phyloP scores from a whole-genome alignment of 1,140 invertebrate genomes.

The Ridgeia piscesae region DNA sequence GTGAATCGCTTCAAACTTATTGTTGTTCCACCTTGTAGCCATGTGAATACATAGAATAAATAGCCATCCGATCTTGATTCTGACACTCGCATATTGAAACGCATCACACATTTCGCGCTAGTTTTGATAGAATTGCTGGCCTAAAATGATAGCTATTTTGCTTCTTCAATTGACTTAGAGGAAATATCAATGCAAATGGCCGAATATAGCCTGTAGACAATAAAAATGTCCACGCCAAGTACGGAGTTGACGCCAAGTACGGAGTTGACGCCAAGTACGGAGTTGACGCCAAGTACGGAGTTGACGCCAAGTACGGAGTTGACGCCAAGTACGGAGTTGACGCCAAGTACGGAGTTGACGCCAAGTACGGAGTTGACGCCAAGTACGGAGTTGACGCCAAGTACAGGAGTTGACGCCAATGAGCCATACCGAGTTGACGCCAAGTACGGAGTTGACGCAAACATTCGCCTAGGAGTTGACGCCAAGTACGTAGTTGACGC shows the following conservation, averaged over 20 bases:
- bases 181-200: background rate
- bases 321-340: background rate
- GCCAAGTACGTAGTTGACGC: background rate
- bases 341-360: background rate
- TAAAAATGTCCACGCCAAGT: background rate
- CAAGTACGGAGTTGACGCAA: background rate
- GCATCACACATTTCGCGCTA: background rate
- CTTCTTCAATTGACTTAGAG: background rate
- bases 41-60: background rate
- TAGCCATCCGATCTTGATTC: background rate
- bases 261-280: background rate
- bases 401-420: too few species aligned
- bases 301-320: background rate
- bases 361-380: background rate
- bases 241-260: background rate
- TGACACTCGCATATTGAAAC: background rate
- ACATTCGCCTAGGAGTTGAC: too few species aligned
- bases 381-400: background rate
- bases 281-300: background rate
- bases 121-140: background rate
- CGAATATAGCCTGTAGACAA: background rate
- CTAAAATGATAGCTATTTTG: background rate
- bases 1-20: background rate
- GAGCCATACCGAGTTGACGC: background rate
- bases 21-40: background rate